phyloP scores from a whole-genome alignment of 2,888 invertebrate species.

The Abrostola triplasia region DNA sequence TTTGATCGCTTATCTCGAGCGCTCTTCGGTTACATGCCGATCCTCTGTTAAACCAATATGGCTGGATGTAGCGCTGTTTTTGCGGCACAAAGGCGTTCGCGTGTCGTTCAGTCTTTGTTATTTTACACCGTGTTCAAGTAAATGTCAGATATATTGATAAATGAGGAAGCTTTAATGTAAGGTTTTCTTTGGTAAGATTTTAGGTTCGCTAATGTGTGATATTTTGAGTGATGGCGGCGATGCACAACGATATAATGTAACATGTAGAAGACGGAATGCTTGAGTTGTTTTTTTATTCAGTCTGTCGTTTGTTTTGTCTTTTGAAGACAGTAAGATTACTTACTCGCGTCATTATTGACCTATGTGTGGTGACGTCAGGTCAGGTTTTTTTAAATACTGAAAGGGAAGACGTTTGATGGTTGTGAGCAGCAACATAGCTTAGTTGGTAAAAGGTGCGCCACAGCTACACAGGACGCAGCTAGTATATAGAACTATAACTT shows the following conservation, averaged over 20 bases:
- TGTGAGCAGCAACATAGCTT: too few species aligned
- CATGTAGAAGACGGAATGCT: too few species aligned
- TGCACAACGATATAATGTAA: neutral
- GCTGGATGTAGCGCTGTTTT: constrained; percentile 52
- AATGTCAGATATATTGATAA: constrained; percentile 44
- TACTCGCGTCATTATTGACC: too few species aligned
- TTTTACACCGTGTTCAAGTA: constrained; percentile 40
- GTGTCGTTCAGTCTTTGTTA: constrained; percentile 50
- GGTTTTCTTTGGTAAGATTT: constrained; percentile 16
- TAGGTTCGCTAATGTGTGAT: constrained; percentile 12
- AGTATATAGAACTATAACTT: too few species aligned
- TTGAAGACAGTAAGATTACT: too few species aligned
- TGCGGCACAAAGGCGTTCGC: constrained; percentile 42
- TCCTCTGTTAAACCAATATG: constrained; percentile 50
- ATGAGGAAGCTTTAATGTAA: constrained; percentile 24
- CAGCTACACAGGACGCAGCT: too few species aligned
- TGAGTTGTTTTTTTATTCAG: too few species aligned
- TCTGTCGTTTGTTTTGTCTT: too few species aligned
- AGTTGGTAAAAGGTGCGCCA: too few species aligned
- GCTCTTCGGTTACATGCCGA: constrained; percentile 44
- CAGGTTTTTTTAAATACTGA: too few species aligned
- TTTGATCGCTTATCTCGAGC: constrained; percentile 51
- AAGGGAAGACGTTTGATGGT: too few species aligned
- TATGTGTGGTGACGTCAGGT: too few species aligned
- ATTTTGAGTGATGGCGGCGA: constrained; percentile 9